Evolutionary conservation across 2,888 invertebrate species (phyloP), one percentile per base, ranked within the genome.

Genomic region (Ecliptopera silaceata): DNA sequence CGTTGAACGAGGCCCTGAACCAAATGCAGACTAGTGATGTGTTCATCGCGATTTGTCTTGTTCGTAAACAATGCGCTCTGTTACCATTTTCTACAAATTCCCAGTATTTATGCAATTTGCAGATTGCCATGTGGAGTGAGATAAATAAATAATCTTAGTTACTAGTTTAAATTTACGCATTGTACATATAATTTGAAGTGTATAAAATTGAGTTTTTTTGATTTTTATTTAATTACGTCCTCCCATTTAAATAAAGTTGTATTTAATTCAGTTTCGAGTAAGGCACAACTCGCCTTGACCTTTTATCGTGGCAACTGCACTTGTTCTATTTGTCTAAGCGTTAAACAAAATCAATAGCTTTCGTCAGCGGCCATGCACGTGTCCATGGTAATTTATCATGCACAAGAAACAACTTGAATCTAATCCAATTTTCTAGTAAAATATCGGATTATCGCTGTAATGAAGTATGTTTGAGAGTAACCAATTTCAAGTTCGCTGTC

Each of bases 311-410:
- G 58, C 68, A 63, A 66, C 66, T 77, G 78, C 75, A 78, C 66
- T 72, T 65, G 67, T 69, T 70, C 68, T 52, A 60, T 74, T 72
- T 71, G 71, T 64, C 66, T 71, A 70, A 65, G 68, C 68, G 65
- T 68, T 66, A 50, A 68, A 70, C 61, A 67, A 60, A 75, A 77
- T 78, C 77, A 69, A 77, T 77, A 72, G 68, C 65, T 70, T 75
- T 75, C 69, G 70, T 74, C 62, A 58, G 65, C 63, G 65, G 18
- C 42, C 64, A 56, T 50, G 12, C 42, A 47, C 50, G 42, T 50
- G 54, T 43, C 32, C 32, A 39, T 47, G 20, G 42, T 10, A 43
- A 46, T 46, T 46, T 38, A 46, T 41, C 12, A 45, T 54, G 13
- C 59, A 41, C 29, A 39, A 41, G 32, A 46, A 48, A 36, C 26